Base-by-base conservation (phyloP, 1,140 invertebrate genomes). In the Gonatopus flavifemur region DNA sequence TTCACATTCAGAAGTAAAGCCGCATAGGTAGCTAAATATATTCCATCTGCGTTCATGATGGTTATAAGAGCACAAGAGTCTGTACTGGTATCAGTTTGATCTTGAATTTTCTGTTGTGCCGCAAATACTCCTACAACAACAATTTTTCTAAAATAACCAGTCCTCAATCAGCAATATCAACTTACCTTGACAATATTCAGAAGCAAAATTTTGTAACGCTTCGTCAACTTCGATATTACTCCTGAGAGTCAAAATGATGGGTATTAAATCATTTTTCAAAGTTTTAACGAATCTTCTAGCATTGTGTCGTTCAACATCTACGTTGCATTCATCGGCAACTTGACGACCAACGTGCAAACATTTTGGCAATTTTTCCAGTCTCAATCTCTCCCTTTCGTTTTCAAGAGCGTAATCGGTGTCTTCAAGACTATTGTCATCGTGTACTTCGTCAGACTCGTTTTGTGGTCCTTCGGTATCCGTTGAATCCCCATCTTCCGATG, bases 11-110 rank as follows among this genome's bases (percentile, higher is more conserved):
- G 77, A 25, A 91, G 72, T 15, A 97, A 75, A 1, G 90, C 87
- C 2, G 90, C 86, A 66, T 94, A 94, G 1, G 90, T 92, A 1
- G 93, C 90, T 41, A 96, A 78, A 72, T 97, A 97, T 38, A 97
- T 90, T 38, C 93, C 93, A 80, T 97, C 94, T 16, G 93, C 93
- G 75, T 97, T 97, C 78, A 96, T 89, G 35, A 96, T 93, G 18
- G 89, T 91, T 3, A 86, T 76, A 25, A 77, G 57, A 4, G 73
- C 66, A 40, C 69, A 76, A 1, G 67, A 57, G 20, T 77, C 70
- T 0, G 49, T 44, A 25, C 39, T 65, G 3, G 35, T 22, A 8
- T 74, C 62, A 6, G 50, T 64, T 54, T 73, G 55, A 33, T 69
- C 69, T 21, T 75, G 71, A 6, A 74, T 46, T 43, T 69, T 72